Evolutionary conservation across 2,888 invertebrate genomes (phyloP), one percentile per base, ranked within the genome.

Genomic region (Malacosoma neustria): DNA sequence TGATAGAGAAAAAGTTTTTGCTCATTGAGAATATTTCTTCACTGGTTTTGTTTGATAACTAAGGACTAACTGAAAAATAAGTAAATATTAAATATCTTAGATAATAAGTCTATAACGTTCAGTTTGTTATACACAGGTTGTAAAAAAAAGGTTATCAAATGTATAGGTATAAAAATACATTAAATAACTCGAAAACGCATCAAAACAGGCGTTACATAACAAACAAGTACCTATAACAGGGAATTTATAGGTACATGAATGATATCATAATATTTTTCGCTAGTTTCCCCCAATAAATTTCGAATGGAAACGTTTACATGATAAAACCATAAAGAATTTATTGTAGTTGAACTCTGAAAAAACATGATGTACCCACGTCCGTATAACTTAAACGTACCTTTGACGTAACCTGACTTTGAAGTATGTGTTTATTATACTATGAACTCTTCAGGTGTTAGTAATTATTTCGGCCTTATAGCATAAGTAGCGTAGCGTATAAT

Each of bases 261-360:
- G 9, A 22, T 22, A 22, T 7, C 9, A 22, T 5, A 22, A 22
- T 22, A 22, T 7, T 22, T 22, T 22, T 22, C 22, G 40, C 34
- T 43, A 53, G 48, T 55, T 51, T 50, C 48, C 42, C 48, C 54
- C 53, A 42, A 48, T 58, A 60, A 55, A 57, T 57, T 55, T 46
- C 39, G 48, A 47, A 51, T 49, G 47, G 49, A 41, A 40, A 35
- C 45, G 40, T 64, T 61, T 61, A 54, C 54, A 63, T 61, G 61
- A 62, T 56, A 60, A 52, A 53, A 53, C 56, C 44, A 59, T 63
- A 51, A 35, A 37, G 35, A 22, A 22, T 22, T 22, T 22, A 22
- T 22, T 22, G 5, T 22, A 7, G 9, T 22, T 22, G 22, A 22
- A 7, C 22, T 22, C 22, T 9, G 9, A 22, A 22, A 22, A 22